Conservation (phyloP, 1,140 invertebrate genomes). For the Rhagoletis pomonella region DNA sequence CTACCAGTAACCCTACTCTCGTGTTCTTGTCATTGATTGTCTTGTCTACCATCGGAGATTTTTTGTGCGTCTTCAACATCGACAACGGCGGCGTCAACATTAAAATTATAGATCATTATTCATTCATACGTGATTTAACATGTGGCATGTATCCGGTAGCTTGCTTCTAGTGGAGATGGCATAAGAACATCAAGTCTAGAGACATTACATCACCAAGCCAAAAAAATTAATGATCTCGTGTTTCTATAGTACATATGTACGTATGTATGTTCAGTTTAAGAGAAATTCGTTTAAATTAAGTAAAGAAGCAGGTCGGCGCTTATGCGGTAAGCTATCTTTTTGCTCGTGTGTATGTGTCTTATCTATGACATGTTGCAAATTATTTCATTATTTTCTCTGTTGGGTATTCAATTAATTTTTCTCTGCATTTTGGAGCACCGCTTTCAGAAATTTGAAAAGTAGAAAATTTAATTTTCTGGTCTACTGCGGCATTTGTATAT, state of each 20-base stretch:
- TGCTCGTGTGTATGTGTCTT: too few species aligned
- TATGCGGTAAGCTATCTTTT: background rate
- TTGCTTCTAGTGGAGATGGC: background rate
- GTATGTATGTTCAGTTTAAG: background rate
- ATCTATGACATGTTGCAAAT: too few species aligned
- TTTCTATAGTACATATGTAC: too few species aligned
- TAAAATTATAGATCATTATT: constrained; percentile 51
- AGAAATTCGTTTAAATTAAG: constrained; percentile 15
- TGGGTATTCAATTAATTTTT: background rate
- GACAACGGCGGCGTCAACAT: background rate
- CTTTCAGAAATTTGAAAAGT: background rate
- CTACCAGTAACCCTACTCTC: background rate
- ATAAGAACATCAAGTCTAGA: background rate
- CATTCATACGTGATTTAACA: constrained; percentile 52
- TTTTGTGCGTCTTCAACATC: background rate
- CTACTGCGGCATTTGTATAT: constrained; percentile 30
- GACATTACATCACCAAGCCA: background rate
- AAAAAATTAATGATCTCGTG: constrained; percentile 16
- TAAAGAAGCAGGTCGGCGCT: background rate
- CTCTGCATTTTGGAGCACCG: background rate
- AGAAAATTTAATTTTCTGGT: constrained; percentile 45
- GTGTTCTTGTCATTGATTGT: background rate
- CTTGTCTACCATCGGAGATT: background rate
- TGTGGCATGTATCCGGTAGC: background rate
- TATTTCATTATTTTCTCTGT: background rate